Evolutionary conservation across 2,113 vertebrate species (phyloP), one percentile per base, ranked within the genome.

Genomic region (Dascyllus trimaculatus): DNA sequence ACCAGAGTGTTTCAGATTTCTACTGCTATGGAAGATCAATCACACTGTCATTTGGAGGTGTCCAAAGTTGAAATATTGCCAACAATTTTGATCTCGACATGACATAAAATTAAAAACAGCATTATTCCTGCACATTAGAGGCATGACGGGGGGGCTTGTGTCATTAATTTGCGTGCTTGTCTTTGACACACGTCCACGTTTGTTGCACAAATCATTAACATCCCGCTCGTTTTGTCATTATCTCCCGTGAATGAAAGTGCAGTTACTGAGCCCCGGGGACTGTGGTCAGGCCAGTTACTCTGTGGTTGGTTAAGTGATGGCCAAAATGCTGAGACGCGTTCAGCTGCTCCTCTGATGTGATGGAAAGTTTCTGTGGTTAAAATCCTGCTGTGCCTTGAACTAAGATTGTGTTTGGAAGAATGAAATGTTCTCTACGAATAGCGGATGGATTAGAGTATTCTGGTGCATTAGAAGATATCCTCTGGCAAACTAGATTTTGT

Each of bases 271-370:
- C 66, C 59, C 51, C 29, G 0, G 84, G 69, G 76, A 81, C 57
- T 43, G 15, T 1, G 24, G n/a, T 19, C 58, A 2, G 53, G 51
- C 73, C 59, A 59, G 65, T 32, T 5, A 21, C 74, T 46, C 84
- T 15, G 71, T 11, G 70, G 69, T 79, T n/a, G 68, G 71, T 77
- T 60, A 72, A 75, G 71, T n/a, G n/a, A 6, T 0, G 11, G 59
- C 64, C 84, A 84, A 80, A 82, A 81, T 38, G 52, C 64, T 69
- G 29, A 52, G n/a, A 68, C 54, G 70, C 26, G 1, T 64, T 90
- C 80, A 87, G 74, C 84, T 83, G 86, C 46, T 75, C 49, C 53
- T 81, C 66, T 66, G 45, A 67, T 59, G 49, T 22, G 59, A 76
- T n/a, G 22, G 59, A 35, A 6, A 46, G 32, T 24, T 46, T 78